Conservation (phyloP, 1,140 invertebrate species). For the Papilio machaon region DNA sequence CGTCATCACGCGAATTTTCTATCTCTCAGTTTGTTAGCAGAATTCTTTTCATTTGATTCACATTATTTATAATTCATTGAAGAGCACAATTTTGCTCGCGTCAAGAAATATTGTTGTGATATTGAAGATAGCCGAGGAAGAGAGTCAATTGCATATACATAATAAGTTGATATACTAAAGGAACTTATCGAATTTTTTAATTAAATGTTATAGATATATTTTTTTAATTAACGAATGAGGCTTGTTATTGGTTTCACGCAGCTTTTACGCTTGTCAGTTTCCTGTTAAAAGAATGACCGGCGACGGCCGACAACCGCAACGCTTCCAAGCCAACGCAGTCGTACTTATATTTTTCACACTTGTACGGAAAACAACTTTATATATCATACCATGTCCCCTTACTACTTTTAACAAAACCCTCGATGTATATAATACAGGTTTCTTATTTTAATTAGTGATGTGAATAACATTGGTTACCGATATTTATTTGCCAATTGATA, state of each 20-base stretch:
- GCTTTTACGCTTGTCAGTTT: conserved; percentile 34
- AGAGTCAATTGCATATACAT: neutral
- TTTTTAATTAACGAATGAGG: neutral
- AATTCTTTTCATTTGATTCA: conserved; percentile 2
- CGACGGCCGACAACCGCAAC: conserved; percentile 14
- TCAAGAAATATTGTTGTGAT: neutral
- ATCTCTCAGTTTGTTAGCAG: neutral
- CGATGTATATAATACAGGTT: neutral
- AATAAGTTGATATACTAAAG: neutral
- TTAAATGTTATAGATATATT: neutral
- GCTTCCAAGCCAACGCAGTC: conserved; percentile 37
- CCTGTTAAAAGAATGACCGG: conserved; percentile 26
- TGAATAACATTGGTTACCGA: neutral
- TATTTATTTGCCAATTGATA: neutral
- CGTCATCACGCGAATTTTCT: conserved; percentile 31
- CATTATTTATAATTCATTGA: neutral
- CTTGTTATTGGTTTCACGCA: conserved; percentile 36
- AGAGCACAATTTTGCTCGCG: neutral
- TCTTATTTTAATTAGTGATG: neutral
- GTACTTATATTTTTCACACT: conserved; percentile 33
- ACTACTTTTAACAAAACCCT: neutral
- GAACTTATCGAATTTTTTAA: neutral
- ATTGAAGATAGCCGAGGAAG: neutral
- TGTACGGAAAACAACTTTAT: conserved; percentile 1
- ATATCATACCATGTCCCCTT: neutral